Base-by-base conservation (phyloP, 2,113 vertebrate genomes). In the Xiphophorus couchianus region DNA sequence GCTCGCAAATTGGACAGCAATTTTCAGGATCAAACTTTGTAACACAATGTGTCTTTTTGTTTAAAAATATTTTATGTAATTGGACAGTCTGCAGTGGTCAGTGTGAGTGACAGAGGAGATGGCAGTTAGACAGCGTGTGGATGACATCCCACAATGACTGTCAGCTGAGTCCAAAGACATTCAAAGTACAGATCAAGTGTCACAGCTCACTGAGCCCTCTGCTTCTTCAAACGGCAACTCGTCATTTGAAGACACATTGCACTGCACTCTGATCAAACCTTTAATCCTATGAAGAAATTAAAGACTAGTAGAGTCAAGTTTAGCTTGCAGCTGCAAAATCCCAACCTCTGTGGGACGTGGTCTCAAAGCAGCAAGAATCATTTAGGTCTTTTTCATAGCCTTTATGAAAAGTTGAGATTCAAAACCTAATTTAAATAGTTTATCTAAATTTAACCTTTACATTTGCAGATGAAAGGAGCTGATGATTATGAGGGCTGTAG, bases 81-180 rank as follows among this genome's bases (percentile, higher is more conserved):
- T 82, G 78, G 82, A 77, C 27, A 22, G 62, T 44, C 69, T 35
- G 7, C n/a, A 68, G 44, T 30, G 66, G 76, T 27, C 51, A 13
- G 35, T 66, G 61, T 78, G 62, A 76, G 62, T 73, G 82, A 77
- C 67, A 69, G 28, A 17, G n/a, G 33, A 69, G 62, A 66, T 74
- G 60, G 66, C 62, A 77, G 73, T 61, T 60, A 71, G 61, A 86
- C 29, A 71, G 19, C 42, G 19, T 14, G 25, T 44, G 63, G 54
- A 33, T 74, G 64, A 82, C 60, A 76, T 77, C 28, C 25, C 54
- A 65, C 74, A 60, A 42, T 64, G 66, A 81, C 64, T 76, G 68
- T 54, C 69, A 78, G 76, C 71, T 11, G 17, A 75, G 69, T 86
- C 86, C 81, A 86, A 88, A 90, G 85, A 71, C 54, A 31, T n/a